phyloP scores from a whole-genome alignment of 1,140 invertebrate genomes.

The Eulimnadia texana region DNA sequence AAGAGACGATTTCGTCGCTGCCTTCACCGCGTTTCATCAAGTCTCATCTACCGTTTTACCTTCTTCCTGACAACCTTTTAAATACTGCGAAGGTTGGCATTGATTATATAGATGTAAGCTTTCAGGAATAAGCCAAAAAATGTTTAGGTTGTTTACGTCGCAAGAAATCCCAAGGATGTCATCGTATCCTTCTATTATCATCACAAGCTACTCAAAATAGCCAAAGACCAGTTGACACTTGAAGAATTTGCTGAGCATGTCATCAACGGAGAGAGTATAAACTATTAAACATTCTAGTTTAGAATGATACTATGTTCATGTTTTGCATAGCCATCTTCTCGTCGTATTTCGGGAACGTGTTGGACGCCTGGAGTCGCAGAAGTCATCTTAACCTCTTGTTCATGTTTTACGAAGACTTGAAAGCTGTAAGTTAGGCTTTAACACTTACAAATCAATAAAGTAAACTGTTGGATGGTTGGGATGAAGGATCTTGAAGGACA shows the following conservation, averaged over 20 bases:
- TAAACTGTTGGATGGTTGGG: neutral
- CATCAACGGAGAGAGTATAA: constrained; percentile 42
- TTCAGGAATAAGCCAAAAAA: neutral
- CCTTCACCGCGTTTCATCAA: constrained; percentile 53
- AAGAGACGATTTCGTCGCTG: constrained; percentile 14
- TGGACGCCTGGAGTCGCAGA: constrained; percentile 19
- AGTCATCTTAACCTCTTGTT: constrained; percentile 57
- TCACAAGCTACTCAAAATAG: constrained; percentile 20
- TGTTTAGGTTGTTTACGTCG: constrained; percentile 23
- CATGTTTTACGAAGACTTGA: constrained; percentile 75
- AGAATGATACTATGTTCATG: neutral
- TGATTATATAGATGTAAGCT: too few relatives aligned
- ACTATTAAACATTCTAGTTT: neutral
- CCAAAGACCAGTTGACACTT: constrained; percentile 30
- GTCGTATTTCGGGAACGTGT: constrained; percentile 17
- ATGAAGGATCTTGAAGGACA: constrained; percentile 40
- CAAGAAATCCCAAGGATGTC: constrained; percentile 33
- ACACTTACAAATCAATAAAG: neutral
- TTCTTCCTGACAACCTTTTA: constrained; percentile 50
- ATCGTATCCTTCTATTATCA: constrained; percentile 33
- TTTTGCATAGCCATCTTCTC: constrained; percentile 35
- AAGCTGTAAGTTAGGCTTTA: constrained; percentile 32
- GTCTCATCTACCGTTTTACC: constrained; percentile 58
- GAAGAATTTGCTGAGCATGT: constrained; percentile 70
- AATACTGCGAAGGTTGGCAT: constrained; percentile 28